Base-by-base conservation (phyloP, 2,113 vertebrate genomes). In the Centropus bengalensis region DNA sequence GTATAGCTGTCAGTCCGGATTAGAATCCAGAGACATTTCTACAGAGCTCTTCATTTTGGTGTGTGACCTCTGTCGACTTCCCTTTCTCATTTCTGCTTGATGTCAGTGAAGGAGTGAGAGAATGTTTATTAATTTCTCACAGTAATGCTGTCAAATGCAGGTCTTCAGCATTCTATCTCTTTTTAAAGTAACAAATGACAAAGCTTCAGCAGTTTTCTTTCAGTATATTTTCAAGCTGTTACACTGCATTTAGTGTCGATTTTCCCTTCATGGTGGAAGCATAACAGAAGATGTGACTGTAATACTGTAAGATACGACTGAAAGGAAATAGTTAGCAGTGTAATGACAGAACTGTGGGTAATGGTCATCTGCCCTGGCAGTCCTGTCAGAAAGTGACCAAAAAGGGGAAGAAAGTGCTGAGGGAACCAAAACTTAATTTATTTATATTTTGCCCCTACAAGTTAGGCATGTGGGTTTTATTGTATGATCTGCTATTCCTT, bases 121-220 rank as follows among this genome's bases (percentile, higher is more conserved):
- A 36, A 82, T 86, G 36, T 93, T 92, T 94, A 74, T 91, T 82
- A 17, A 77, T 91, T 88, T 88, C 59, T 88, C 63, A 62, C 55
- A 80, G 33, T 51, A 45, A 3, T 63, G 27, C 8, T 92, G 12
- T 28, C 26, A 52, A 94, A 22, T 7, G 51, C 9, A 30, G 47
- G 2, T 91, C 42, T 89, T 80, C 52, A 67, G 58, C 33, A 32
- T 21, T 2, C 0, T 13, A 3, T 69, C 87, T 66, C 44, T 89
- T 92, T 73, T 64, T 73, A 45, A 84, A 45, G 49, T 87, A 91
- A 15, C 62, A 52, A 32, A 40, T 24, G 44, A 66, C 36, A 49
- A 78, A 91, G 63, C 55, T 88, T 88, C 54, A 28, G 12, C 62
- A 87, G 32, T 44, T 86, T 38, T 56, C 7, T 83, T 49, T 76